A percentile compares a stretch with the other conserved stretches of the same genome.
Conservation (phyloP, 2,888 invertebrate species). For the Uloborus plumipes region DNA sequence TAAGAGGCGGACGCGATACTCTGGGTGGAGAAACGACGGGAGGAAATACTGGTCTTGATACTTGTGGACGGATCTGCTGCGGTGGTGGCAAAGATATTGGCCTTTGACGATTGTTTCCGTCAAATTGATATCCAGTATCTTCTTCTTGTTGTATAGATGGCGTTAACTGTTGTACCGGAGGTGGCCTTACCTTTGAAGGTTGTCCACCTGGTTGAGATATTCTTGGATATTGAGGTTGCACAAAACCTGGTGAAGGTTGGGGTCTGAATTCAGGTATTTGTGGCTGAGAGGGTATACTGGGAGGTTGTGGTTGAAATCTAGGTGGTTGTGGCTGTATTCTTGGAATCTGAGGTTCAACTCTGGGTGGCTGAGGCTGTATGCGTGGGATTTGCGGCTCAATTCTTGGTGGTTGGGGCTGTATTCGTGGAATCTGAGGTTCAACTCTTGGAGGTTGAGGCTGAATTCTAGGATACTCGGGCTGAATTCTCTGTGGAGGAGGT, state of each 20-base stretch:
- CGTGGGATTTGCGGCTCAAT: slow-evolving; percentile 5
- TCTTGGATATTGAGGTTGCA: slow-evolving; percentile 46
- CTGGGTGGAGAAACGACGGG: slow-evolving; percentile 56
- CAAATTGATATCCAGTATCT: slow-evolving; percentile 54
- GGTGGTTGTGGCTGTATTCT: slow-evolving; percentile 22
- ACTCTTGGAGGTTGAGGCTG: slow-evolving; percentile 18
- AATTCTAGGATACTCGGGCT: slow-evolving; percentile 26
- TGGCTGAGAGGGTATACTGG: neutral
- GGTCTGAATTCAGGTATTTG: slow-evolving; percentile 9
- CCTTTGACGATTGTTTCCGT: slow-evolving; percentile 35
- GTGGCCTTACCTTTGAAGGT: slow-evolving; percentile 1
- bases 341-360: slow-evolving; percentile 19
- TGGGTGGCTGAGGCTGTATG: slow-evolving; percentile 19
- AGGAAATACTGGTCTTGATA: slow-evolving; percentile 40
- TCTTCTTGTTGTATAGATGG: slow-evolving; percentile 53
- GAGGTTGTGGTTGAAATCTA: slow-evolving; percentile 1
- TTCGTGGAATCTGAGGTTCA: slow-evolving; percentile 29
- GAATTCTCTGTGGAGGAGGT: neutral
- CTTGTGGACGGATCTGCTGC: slow-evolving; percentile 18
- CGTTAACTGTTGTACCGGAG: slow-evolving; percentile 7
- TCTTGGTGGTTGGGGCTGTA: slow-evolving; percentile 14
- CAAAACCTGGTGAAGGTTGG: slow-evolving; percentile 20
- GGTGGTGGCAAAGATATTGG: slow-evolving; percentile 38
- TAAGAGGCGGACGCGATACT: slow-evolving; percentile 51
- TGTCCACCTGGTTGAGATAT: slow-evolving; percentile 15